Base-by-base conservation (phyloP, 2,797 vertebrate species). In the Fistularia tabacaria region DNA sequence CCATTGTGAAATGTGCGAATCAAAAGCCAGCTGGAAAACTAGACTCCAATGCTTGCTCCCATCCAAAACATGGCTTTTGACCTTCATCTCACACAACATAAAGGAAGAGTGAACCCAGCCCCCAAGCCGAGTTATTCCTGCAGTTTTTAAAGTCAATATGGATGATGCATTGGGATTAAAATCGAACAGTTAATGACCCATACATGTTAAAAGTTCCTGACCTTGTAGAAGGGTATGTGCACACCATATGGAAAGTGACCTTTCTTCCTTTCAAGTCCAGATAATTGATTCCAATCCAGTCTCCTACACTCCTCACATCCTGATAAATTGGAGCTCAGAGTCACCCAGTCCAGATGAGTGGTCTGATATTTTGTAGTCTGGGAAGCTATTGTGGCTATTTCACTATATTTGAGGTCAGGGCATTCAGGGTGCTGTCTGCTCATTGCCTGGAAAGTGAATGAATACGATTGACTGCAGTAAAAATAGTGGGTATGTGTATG, bases 351-450 rank as follows among this genome's bases (percentile, higher is more conserved):
- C 62, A 83, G 75, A 81, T 70, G 60, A 81, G 63, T 69, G 50
- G 63, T 45, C 64, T 76, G 82, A 81, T 80, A 83, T 76, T 81
- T 76, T 68, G 69, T 49, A 71, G 66, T 71, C 73, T 61, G 66
- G 51, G 64, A 80, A 64, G 53, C 82, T 74, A 71, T 81, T 85
- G 82, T 82, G 72, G 73, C 62, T 77, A 75, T 82, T 84, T 81
- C 66, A 73, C 70, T 42, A 44, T 55, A 56, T 76, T 81, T 78
- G 69, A 80, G 81, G 80, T 83, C 81, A 81, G 65, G 69, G 68
- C 76, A 80, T 81, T 81, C 68, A 83, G 82, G 75, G 80, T 77
- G 66, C 74, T 84, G 71, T 84, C 76, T 81, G 71, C 66, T 77
- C 74, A 62, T 59, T 63, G 72, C 64, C 68, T 60, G 49, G 55